phyloP scores from a whole-genome alignment of 2,888 invertebrate species.

The Julus scanicus region DNA sequence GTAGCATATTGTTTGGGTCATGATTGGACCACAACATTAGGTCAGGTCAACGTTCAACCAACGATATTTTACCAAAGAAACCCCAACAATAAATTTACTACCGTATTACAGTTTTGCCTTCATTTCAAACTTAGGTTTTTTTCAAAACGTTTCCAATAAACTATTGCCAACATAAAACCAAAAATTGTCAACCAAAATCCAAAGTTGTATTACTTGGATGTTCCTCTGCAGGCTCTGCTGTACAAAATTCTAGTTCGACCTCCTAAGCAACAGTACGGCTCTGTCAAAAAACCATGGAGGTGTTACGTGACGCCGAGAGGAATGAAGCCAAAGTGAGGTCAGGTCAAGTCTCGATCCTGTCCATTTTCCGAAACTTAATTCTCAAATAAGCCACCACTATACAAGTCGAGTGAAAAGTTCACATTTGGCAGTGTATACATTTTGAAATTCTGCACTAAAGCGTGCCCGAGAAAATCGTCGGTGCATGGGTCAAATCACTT shows the following conservation, averaged over 20 bases:
- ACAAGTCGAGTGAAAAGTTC: slow-evolving; percentile 14
- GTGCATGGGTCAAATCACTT: background rate
- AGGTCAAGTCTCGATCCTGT: slow-evolving; percentile 26
- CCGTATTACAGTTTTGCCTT: no score
- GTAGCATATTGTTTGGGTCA: no score
- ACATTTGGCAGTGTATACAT: background rate
- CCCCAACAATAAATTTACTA: no score
- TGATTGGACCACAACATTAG: no score
- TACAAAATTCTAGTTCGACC: background rate
- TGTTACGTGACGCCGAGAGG: slow-evolving; percentile 25
- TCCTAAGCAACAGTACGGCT: background rate
- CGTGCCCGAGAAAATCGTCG: background rate
- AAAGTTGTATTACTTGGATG: no score
- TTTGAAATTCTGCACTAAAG: background rate
- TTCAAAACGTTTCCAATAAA: no score
- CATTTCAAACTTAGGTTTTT: no score
- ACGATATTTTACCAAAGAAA: no score
- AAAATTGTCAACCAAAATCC: no score
- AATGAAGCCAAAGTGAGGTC: slow-evolving; percentile 33
- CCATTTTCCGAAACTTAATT: slow-evolving; percentile 12
- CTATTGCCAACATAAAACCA: no score
- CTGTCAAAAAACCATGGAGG: background rate
- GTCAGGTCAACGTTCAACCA: no score
- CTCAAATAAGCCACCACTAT: background rate
- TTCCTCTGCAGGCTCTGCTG: no score